Base-by-base conservation (phyloP, 2,113 vertebrate species). In the Sprattus sprattus region DNA sequence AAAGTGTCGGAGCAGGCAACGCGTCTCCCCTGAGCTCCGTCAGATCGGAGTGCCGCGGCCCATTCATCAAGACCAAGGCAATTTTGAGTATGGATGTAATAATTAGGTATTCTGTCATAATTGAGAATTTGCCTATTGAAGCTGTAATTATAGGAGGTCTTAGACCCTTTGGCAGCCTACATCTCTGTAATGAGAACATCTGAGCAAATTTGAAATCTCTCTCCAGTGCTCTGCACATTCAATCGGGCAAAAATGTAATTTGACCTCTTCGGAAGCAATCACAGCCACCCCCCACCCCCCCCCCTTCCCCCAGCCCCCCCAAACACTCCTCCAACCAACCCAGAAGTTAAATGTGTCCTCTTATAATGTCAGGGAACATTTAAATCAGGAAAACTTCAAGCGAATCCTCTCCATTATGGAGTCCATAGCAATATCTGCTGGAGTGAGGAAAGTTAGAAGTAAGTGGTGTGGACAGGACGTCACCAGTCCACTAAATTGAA, bases 71-170 rank as follows among this genome's bases (percentile, higher is more conserved):
- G 84, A 89, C 89, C 64, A 71, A 92, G 87, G 85, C 88, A 87
- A 90, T 91, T 92, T 92, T 1, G 25, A 91, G 89, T 92, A 88
- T 80, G 88, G 75, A 90, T 49, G 81, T 89, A 87, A 92, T 93
- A 94, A 94, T 94, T 92, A 94, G 91, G 86, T 91, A 91, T 93
- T 93, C 91, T 88, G 91, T 91, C 89, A 91, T 94, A 94, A 94
- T 94, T 93, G 93, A 92, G 92, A 92, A 93, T 91, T 92, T 90
- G 89, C 90, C 88, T 85, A 90, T 92, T 94, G 90, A 93, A 92
- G 91, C 92, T 91, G 89, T 95, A 95, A 95, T 95, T 94, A 93
- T 89, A 86, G 85, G 92, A 88, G 90, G 90, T 87, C 88, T 89
- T 83, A 86, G 92, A 90, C 90, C 92, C 92, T 94, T 92, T 91